Base-by-base conservation (phyloP, 1,140 invertebrate species). In the Geopemphigus sp. region DNA sequence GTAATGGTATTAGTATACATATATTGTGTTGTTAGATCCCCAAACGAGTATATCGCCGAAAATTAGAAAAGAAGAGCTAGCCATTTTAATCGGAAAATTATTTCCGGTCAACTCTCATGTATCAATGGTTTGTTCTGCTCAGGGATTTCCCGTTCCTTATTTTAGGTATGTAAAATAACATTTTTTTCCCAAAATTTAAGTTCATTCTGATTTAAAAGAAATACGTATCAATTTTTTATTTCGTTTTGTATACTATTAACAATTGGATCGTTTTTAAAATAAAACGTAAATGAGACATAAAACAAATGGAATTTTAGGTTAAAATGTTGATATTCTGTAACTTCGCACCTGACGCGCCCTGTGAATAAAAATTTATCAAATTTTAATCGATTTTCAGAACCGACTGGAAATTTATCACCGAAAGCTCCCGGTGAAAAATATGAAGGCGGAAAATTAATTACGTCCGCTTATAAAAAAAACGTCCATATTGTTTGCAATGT, bases 101-200 rank as follows among this genome's bases (percentile, higher is more conserved):
- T 63, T 82, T 56, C n/a, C 26, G 29, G 47, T 81, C 5, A 81
- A 82, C n/a, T 76, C 82, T 45, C 15, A 68, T 57, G 22, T 88
- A 76, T 87, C 90, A 81, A 85, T 94, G 81, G 87, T 92, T 78
- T 93, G 92, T 85, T 89, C 87, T 50, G 88, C 87, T 22, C 88
- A 89, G 83, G 88, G 88, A 54, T 88, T 85, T 83, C 89, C 89
- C 29, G 83, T 87, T 26, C 83, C 83, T 39, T 74, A 78, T 53
- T 82, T 82, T 66, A 82, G 82, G 83, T 83, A 81, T n/a, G 59
- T 80, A 39, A 39, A 39, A 39, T 39, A 4, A 39, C 32, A 39
- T 39, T 39, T 39, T 39, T 39, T 39, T 39, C 8, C 3, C 32
- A 39, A 39, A 39, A 39, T 8, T 8, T 4, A 39, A 39, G 8